Conservation (phyloP, 30 jellyfish, hydroid and myxozoan genomes). For the Rhopilema esculentum region DNA sequence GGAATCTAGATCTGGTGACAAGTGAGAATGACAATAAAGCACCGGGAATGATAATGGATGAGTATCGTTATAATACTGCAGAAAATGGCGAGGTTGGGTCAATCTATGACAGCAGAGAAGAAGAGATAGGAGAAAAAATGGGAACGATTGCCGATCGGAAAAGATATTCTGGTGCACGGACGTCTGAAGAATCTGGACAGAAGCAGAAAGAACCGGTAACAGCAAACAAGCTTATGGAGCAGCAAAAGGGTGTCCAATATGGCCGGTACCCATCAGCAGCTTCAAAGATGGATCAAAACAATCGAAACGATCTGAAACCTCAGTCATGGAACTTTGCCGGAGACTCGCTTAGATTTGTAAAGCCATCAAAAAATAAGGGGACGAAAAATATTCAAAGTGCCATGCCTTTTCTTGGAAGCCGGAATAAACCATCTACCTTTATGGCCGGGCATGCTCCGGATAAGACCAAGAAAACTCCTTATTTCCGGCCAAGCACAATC, state of each 20-base stretch:
- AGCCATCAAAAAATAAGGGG: not conserved
- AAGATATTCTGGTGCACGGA: not conserved
- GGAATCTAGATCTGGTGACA: not conserved
- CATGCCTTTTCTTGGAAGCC: not conserved
- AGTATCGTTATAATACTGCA: slow-evolving; percentile 46
- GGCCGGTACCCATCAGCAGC: not conserved
- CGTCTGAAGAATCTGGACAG: not conserved
- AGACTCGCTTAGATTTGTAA: not conserved
- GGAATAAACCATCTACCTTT: not conserved
- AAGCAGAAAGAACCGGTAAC: too few species aligned
- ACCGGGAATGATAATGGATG: slow-evolving; percentile 43
- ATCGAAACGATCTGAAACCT: not conserved
- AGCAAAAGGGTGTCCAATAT: not conserved
- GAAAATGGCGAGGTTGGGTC: slow-evolving; percentile 18
- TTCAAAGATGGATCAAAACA: not conserved
- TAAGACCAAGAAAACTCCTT: too few species aligned
- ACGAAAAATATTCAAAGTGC: not conserved
- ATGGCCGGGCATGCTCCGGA: not conserved
- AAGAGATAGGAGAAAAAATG: slow-evolving; percentile 2
- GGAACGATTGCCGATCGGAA: not conserved
- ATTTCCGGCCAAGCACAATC: too few species aligned
- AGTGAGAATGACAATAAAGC: slow-evolving; percentile 3
- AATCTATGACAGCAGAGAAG: slow-evolving; percentile 5
- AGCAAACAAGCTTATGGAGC: not conserved
- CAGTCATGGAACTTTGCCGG: not conserved